A percentile compares a stretch with the other conserved stretches of the same genome.
Conservation (phyloP, 2,888 invertebrate species). For the Philhelius pedissequus region DNA sequence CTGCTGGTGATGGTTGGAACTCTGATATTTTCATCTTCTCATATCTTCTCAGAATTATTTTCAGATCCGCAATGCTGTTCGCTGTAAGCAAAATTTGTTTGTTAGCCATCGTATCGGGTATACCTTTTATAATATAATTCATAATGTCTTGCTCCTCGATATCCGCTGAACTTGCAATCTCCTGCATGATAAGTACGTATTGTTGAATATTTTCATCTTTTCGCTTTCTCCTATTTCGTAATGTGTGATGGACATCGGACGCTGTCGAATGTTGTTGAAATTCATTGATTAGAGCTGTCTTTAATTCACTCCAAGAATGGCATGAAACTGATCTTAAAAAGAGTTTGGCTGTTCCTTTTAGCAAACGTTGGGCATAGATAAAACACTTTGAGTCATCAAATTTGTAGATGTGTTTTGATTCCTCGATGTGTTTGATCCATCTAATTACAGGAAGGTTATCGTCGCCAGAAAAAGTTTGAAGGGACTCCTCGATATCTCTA, state of each 20-base stretch:
- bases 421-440: slow-evolving; percentile 21
- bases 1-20: neutral
- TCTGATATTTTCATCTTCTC: neutral
- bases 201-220: slow-evolving; percentile 23
- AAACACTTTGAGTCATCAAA: too few species aligned
- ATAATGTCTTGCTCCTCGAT: slow-evolving; percentile 26
- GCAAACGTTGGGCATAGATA: too few species aligned
- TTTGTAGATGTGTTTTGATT: neutral
- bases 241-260: slow-evolving; percentile 14
- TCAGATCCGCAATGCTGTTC: neutral
- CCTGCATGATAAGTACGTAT: slow-evolving; percentile 28
- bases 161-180: slow-evolving; percentile 25
- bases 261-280: slow-evolving; percentile 21
- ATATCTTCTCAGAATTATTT: neutral
- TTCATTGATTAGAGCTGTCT: slow-evolving; percentile 8
- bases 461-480: slow-evolving; percentile 25
- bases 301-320: slow-evolving; percentile 20
- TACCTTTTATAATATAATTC: slow-evolving; percentile 31
- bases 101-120: slow-evolving; percentile 19
- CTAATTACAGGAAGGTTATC: slow-evolving; percentile 9
- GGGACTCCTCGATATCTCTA: slow-evolving; percentile 24
- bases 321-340: slow-evolving; percentile 7
- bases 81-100: slow-evolving; percentile 18
- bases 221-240: slow-evolving; percentile 16
- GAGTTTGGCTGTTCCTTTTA: slow-evolving; percentile 33